Conservation (phyloP, 2,113 vertebrate genomes). For the Passer montanus region DNA sequence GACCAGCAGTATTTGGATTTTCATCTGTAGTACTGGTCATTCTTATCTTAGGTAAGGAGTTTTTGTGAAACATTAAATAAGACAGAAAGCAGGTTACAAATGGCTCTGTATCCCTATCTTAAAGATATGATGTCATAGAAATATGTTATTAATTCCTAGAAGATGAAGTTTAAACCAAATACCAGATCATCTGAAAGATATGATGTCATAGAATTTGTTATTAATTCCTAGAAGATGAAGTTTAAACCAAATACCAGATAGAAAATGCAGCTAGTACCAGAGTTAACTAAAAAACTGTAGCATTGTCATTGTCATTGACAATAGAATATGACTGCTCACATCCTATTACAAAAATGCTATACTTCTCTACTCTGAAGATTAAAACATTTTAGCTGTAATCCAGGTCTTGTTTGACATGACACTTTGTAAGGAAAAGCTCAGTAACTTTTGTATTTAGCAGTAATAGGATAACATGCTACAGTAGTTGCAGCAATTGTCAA, state of each 20-base stretch:
- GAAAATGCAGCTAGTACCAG: not conserved
- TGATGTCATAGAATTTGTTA: not conserved
- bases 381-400: slow-evolving; percentile 42
- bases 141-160: not conserved
- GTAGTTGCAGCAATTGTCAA: slow-evolving; percentile 18
- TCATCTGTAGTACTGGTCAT: not conserved
- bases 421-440: slow-evolving; percentile 49
- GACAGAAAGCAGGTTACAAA: not conserved
- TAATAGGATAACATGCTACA: slow-evolving; percentile 61
- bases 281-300: not conserved
- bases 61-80: not conserved
- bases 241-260: not conserved
- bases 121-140: not conserved
- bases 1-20: not conserved
- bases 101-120: not conserved
- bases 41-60: not conserved
- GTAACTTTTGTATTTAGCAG: slow-evolving; percentile 19
- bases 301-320: not conserved
- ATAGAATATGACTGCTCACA: not conserved
- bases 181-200: not conserved
- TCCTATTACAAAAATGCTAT: not conserved
- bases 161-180: not conserved
- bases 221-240: not conserved
- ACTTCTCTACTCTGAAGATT: slow-evolving; percentile 45
- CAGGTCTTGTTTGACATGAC: slow-evolving; percentile 58